Evolutionary conservation across 2,797 vertebrate species (phyloP), one percentile per base, ranked within the genome.

Genomic region (Gymnothorax javanicus): DNA sequence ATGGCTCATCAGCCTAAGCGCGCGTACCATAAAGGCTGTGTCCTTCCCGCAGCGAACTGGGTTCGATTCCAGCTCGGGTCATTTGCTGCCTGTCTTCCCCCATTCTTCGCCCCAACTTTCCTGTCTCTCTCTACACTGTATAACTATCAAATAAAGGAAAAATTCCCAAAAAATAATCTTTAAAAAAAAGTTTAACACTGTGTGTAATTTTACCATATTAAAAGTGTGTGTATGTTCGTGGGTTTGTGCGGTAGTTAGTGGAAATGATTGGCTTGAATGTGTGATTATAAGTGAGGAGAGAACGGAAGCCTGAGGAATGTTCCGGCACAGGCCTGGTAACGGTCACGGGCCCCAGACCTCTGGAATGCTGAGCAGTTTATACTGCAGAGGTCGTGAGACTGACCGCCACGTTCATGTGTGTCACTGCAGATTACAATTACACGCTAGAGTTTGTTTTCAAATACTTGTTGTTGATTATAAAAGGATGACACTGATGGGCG

Each of bases 381-480:
- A 17, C 86, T 77, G 83, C 81, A 62, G 86, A 87, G 90, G 89
- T 89, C 89, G 84, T 91, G 91, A 89, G 90, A 92, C 91, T 88
- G 86, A 89, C 90, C 89, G 11, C 23, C 56, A 82, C 64, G 12
- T 54, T 57, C 75, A 85, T 86, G 84, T 87, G 77, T 56, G 83
- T 91, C 91, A 89, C 87, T 82, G 56, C 52, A 25, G 59, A 85
- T 90, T 89, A 90, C 71, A 79, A 77, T 60, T 85, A 84, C 11
- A 84, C 17, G 56, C 59, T 43, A 25, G 25, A 17, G 87, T 84
- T 81, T 87, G 81, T 83, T 85, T 90, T 85, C 82, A 52, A 88
- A 50, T 62, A 27, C 57, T 81, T 79, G 59, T 60, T 81, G 73
- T 43, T 0, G 57, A 12, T 60, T 81, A 25, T 50, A 50, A n/a